Evolutionary conservation across 2,797 vertebrate species (phyloP).

Genomic region (Phrynocephalus forsythii): DNA sequence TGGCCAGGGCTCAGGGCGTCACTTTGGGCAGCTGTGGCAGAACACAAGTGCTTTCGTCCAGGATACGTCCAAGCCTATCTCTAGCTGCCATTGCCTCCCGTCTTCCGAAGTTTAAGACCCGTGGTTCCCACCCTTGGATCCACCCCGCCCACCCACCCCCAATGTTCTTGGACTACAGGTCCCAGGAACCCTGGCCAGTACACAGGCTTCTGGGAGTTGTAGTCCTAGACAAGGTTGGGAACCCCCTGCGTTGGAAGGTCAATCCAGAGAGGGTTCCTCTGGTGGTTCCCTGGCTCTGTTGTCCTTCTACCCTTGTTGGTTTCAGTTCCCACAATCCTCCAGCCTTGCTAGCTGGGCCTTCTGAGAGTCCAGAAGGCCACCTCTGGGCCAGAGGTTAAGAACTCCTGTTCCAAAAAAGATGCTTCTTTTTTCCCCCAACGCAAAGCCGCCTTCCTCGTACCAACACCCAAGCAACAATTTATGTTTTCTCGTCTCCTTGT

Average conservation of each 20-base stretch:
- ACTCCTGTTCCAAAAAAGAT: background rate
- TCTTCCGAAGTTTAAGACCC: too few relatives aligned
- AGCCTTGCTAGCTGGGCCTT: too few relatives aligned
- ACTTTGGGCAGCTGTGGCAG: too few relatives aligned
- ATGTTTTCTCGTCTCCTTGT: background rate
- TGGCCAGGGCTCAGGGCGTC: background rate
- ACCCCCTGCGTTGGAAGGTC: too few relatives aligned
- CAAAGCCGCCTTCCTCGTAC: background rate
- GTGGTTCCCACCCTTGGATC: too few relatives aligned
- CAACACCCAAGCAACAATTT: fast-evolving
- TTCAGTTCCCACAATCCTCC: background rate
- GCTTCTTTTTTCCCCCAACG: background rate
- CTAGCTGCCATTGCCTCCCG: background rate
- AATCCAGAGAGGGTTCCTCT: background rate
- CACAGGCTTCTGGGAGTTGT: too few relatives aligned
- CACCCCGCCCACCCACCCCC: too few relatives aligned
- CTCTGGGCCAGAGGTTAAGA: background rate
- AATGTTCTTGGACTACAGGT: too few relatives aligned
- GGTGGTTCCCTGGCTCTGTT: background rate
- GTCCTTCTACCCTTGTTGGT: background rate
- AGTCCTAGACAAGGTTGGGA: too few relatives aligned
- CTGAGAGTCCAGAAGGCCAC: too few relatives aligned
- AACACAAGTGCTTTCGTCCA: background rate
- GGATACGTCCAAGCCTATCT: background rate
- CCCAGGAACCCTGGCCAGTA: too few relatives aligned